Percentiles rank a stretch among this genome's conserved stretches.
Evolutionary conservation across 2,113 vertebrate genomes (phyloP).

Genomic region (Xiphophorus couchianus): DNA sequence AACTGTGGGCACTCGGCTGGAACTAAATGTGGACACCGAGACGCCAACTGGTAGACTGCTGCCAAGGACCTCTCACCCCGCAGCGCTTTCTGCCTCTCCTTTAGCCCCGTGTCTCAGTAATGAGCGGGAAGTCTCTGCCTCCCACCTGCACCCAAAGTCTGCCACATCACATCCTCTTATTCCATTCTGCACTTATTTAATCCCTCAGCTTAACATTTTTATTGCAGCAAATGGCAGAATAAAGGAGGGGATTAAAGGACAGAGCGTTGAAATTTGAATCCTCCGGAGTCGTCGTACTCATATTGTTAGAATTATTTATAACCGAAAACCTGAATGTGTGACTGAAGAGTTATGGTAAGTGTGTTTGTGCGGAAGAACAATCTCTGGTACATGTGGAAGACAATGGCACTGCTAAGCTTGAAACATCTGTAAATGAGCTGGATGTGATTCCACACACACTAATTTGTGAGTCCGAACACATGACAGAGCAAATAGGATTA

Average conservation of each 20-base stretch:
- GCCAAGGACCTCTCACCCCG: constrained; percentile 78
- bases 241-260: constrained; percentile 19
- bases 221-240: constrained; percentile 62
- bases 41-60: constrained; percentile 74
- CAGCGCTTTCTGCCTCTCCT: constrained; percentile 59
- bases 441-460: constrained; percentile 60
- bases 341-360: constrained; percentile 26
- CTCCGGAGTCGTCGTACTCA: constrained; percentile 45
- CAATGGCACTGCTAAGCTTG: constrained; percentile 69
- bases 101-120: constrained; percentile 53
- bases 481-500: constrained; percentile 83
- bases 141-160: constrained; percentile 42
- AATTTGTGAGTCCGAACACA: constrained; percentile 81
- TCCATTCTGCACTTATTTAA: constrained; percentile 57
- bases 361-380: constrained; percentile 43
- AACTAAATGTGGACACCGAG: constrained; percentile 80
- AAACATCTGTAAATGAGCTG: constrained; percentile 74
- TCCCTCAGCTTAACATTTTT: constrained; percentile 72
- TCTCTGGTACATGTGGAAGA: constrained; percentile 61
- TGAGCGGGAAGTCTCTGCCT: constrained; percentile 54
- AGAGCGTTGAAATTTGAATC: constrained; percentile 36
- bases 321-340: constrained; percentile 47
- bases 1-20: constrained; percentile 76
- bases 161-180: constrained; percentile 25
- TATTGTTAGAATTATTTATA: constrained; percentile 59